Percentiles rank a stretch among this genome's conserved stretches.
These are phyloP conservation scores for Nothoprocta pentlandii DNA, from an alignment of 2,113 vertebrate species.

Conservation along the genomic window DNA sequence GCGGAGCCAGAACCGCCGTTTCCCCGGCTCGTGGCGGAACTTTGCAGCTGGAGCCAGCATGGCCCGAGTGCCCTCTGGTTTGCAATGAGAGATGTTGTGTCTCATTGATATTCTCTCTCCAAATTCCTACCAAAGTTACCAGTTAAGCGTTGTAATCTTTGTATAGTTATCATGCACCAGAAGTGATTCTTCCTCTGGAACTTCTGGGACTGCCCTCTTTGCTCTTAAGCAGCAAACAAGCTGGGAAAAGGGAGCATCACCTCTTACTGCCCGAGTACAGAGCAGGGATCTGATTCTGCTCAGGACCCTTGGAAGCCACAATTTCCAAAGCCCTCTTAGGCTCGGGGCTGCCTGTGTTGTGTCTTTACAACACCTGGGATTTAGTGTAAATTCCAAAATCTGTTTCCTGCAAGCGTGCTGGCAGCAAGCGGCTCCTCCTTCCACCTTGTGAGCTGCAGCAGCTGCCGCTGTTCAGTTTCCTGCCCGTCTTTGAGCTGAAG, in stretches of 20 bases:
- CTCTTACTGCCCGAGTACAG: neutral
- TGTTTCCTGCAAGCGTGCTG: neutral
- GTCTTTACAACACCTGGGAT: neutral
- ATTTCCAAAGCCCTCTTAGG: neutral
- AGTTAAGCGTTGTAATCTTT: neutral
- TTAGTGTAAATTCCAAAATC: neutral
- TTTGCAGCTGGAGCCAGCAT: neutral
- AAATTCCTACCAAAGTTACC: neutral
- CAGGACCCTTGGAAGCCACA: neutral
- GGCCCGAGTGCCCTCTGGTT: neutral
- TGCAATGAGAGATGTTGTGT: neutral
- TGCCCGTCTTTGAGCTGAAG: neutral
- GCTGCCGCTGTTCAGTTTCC: neutral
- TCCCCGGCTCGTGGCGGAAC: neutral
- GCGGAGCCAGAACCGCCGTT: neutral
- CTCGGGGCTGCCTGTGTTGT: neutral
- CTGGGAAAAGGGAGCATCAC: neutral
- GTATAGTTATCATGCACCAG: neutral
- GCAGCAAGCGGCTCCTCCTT: neutral
- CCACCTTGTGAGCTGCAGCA: neutral
- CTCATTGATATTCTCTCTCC: neutral
- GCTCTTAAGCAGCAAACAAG: neutral
- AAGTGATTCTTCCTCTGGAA: neutral
- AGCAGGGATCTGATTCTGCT: neutral
- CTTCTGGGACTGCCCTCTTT: neutral